phyloP scores from a whole-genome alignment of 2,888 invertebrate genomes.

The Vandiemenella viatica region DNA sequence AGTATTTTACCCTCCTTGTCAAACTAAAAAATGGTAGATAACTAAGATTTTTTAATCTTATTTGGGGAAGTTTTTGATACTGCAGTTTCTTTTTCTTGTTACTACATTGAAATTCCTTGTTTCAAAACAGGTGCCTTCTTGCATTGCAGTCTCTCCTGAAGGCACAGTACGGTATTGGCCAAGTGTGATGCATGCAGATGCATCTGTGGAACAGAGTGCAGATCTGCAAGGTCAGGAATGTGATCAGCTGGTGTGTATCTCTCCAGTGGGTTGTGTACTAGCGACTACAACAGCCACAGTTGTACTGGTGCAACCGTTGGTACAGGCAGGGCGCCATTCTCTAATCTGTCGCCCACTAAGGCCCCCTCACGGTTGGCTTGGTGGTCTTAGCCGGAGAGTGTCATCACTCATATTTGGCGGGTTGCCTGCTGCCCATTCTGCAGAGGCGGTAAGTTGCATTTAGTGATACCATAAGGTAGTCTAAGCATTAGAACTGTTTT shows the following conservation, averaged over 20 bases:
- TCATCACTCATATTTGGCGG: slow-evolving; percentile 66
- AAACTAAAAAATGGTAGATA: too few species aligned
- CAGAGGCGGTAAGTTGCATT: slow-evolving; percentile 20
- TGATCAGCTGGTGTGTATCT: slow-evolving; percentile 50
- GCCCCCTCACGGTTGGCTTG: slow-evolving; percentile 60
- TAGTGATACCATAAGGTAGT: too few species aligned
- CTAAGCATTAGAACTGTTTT: too few species aligned
- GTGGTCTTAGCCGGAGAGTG: slow-evolving; percentile 69
- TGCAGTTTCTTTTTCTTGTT: too few species aligned
- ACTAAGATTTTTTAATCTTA: too few species aligned
- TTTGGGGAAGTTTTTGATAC: too few species aligned
- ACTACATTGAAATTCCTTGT: too few species aligned
- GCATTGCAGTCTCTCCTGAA: slow-evolving; percentile 85
- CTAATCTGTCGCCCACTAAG: slow-evolving; percentile 51
- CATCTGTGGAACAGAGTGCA: slow-evolving; percentile 67
- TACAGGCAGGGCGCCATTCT: slow-evolving; percentile 47
- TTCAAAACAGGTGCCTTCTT: slow-evolving; percentile 56
- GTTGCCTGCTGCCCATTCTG: slow-evolving; percentile 23
- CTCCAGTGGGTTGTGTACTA: slow-evolving; percentile 61
- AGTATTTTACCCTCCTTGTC: too few species aligned
- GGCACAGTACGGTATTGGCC: slow-evolving; percentile 89
- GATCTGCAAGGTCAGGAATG: slow-evolving; percentile 83
- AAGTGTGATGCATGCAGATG: slow-evolving; percentile 72
- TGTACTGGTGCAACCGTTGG: slow-evolving; percentile 48
- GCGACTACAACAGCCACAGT: slow-evolving; percentile 86